Base-by-base conservation (phyloP, 1,140 invertebrate genomes). In the Achroia grisella region DNA sequence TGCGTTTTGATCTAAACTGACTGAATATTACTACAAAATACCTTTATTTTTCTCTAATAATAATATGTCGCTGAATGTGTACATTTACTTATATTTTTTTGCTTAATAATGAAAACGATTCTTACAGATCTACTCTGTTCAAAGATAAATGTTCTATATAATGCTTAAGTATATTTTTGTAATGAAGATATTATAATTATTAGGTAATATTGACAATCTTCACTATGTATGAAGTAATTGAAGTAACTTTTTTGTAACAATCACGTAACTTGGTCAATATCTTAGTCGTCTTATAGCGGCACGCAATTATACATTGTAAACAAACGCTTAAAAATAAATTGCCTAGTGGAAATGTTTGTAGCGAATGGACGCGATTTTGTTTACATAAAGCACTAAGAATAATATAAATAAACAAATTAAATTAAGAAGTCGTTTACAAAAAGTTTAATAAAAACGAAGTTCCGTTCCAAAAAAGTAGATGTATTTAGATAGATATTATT, bases 301-400 rank as follows among this genome's bases (percentile, higher is more conserved):
- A 53, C 46, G 50, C 52, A 55, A 57, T 23, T 23, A 45, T 34
- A 34, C 33, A 35, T 31, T 35, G 40, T 46, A 55, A 45, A 52
- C 31, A 45, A 12, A 10, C 36, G 52, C 17, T 36, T 39, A 15
- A 39, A 48, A 59, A 48, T 56, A 44, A 54, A 53, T 34, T 11
- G 30, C 41, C 27, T 44, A 35, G 44, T 51, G 53, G 40, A 50
- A 40, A 43, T 36, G 35, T 39, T 44, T 54, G 37, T 44, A 31
- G 28, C 51, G 47, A 44, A 46, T 42, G 31, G 23, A 15, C 17
- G 35, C 35, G 12, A 37, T 15, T 34, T n/a, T 31, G 8, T 2
- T 31, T 10, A 23, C 2, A 23, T 23, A 6, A 3, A 2, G 2
- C 17, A 23, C 6, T 23, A 23, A 23, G 17, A 23, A 23, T 23